Conservation (phyloP, 2,797 vertebrate species). For the Podargus strigoides region DNA sequence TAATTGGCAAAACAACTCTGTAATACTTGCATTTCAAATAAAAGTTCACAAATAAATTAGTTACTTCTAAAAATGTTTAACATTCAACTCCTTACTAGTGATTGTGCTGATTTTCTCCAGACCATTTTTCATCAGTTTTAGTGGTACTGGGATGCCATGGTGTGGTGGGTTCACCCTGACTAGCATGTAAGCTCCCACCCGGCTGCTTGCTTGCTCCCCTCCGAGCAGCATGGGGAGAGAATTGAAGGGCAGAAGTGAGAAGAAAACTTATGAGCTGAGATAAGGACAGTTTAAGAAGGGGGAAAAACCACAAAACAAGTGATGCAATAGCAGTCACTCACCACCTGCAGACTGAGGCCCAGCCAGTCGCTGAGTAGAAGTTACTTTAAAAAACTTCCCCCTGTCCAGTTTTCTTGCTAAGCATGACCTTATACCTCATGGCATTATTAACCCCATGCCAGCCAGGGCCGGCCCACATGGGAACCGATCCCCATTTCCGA, state of each 20-base stretch:
- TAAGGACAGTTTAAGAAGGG: not conserved
- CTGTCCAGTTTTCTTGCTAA: not conserved
- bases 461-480: accelerated
- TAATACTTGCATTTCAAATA: not conserved
- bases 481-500: not conserved
- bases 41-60: not conserved
- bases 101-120: not conserved
- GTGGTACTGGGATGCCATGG: not conserved
- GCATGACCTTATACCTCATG: not conserved
- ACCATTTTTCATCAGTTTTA: not conserved
- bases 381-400: not conserved
- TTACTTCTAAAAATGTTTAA: not conserved
- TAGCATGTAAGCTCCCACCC: too few species aligned
- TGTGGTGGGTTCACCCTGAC: not conserved
- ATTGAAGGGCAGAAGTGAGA: not conserved
- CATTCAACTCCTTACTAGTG: not conserved
- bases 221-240: not conserved
- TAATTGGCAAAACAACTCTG: too few species aligned
- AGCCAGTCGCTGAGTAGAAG: not conserved
- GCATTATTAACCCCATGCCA: not conserved
- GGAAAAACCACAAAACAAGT: not conserved
- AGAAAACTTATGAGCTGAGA: not conserved
- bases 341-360: not conserved
- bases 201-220: not conserved
- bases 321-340: not conserved